A percentile compares a stretch with the other conserved stretches of the same genome.
Evolutionary conservation across 2,113 vertebrate species (phyloP).

Genomic region (Ia io): DNA sequence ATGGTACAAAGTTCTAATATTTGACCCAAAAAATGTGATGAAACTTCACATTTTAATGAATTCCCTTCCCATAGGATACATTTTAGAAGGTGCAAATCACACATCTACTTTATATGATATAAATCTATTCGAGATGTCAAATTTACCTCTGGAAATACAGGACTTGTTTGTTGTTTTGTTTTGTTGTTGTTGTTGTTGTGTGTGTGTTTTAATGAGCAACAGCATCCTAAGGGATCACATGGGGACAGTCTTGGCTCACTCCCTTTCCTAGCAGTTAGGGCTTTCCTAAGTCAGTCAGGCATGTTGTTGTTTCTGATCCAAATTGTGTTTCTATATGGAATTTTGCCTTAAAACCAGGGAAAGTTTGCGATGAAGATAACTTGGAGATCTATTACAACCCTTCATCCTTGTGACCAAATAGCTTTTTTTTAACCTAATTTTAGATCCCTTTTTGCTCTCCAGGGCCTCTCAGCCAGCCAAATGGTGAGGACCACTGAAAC

Average conservation of each 20-base stretch:
- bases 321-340: not conserved
- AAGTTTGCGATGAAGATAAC: not conserved
- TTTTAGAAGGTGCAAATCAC: not conserved
- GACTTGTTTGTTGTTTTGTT: not conserved
- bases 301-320: not conserved
- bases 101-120: not conserved
- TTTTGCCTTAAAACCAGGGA: conserved; percentile 7
- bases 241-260: too few species aligned
- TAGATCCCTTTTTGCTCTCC: not conserved
- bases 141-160: not conserved
- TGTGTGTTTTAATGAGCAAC: not conserved
- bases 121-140: not conserved
- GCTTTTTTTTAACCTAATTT: not conserved
- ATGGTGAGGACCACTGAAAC: not conserved
- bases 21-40: not conserved
- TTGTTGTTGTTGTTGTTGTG: too few species aligned
- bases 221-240: fast-evolving
- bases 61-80: not conserved
- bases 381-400: not conserved
- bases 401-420: not conserved
- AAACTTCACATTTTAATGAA: not conserved
- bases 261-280: not conserved
- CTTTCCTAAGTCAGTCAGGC: not conserved
- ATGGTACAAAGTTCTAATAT: not conserved
- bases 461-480: not conserved